A percentile compares a stretch with the other conserved stretches of the same genome.
Evolutionary conservation across 2,113 vertebrate species (phyloP).

Genomic region (Xiphias gladius): DNA sequence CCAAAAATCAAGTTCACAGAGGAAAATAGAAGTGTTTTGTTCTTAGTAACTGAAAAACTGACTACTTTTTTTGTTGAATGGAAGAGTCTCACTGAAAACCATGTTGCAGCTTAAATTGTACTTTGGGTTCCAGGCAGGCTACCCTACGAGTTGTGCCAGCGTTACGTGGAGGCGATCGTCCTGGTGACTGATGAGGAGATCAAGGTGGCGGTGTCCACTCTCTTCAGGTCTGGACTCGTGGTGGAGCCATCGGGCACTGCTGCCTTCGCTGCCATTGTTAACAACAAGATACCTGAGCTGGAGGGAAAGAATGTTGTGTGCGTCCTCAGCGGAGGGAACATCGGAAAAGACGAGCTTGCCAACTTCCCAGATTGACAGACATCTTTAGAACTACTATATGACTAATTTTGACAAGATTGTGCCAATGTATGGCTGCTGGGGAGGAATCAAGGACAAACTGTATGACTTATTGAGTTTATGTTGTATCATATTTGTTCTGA

Average conservation of each 20-base stretch:
- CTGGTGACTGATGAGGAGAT: slow-evolving; percentile 85
- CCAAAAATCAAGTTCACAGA: no score
- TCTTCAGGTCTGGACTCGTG: slow-evolving; percentile 81
- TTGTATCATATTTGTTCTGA: neutral
- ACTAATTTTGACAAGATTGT: neutral
- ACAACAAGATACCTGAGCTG: slow-evolving; percentile 76
- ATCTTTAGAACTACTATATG: neutral
- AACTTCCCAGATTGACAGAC: slow-evolving; percentile 74
- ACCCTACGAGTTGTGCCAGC: slow-evolving; percentile 79
- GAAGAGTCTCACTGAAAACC: neutral
- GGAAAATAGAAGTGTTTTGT: no score
- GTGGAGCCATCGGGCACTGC: slow-evolving; percentile 84
- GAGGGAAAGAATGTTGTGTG: slow-evolving; percentile 78
- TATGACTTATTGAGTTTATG: neutral
- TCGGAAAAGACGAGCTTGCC: slow-evolving; percentile 81
- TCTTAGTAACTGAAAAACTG: no score
- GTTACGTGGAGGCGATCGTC: slow-evolving; percentile 80
- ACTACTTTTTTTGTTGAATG: no score
- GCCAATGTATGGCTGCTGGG: neutral
- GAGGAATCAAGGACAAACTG: neutral
- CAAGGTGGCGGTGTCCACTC: slow-evolving; percentile 74
- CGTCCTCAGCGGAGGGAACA: slow-evolving; percentile 84
- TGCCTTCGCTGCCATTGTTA: slow-evolving; percentile 81
- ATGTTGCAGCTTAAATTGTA: neutral
- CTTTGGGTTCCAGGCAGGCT: slow-evolving; percentile 70